Base-by-base conservation (phyloP, 2,113 vertebrate species). In the Centropus bengalensis region DNA sequence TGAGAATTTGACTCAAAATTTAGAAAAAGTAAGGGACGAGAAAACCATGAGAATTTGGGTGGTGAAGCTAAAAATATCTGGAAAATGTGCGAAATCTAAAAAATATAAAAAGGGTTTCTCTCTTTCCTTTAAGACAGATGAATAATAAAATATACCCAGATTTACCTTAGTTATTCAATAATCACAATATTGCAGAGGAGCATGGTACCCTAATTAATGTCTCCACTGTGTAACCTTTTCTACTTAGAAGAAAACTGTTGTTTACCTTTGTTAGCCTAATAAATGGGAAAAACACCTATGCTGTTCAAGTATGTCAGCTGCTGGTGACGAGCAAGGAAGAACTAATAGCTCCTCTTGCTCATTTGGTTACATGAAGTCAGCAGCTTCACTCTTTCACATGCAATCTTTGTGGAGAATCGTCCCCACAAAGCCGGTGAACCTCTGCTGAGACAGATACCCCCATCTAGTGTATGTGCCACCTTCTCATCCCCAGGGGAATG, bases 231-330 rank as follows among this genome's bases (percentile, higher is more conserved):
- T 14, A 21, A 30, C n/a, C 15, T 71, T 28, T 74, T 24, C 6
- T 32, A 0, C 36, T 55, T 19, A 36, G 14, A 49, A 80, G n/a
- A 49, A 68, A 74, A 68, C 21, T 14, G 26, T 54, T 49, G 22
- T 14, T 36, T 78, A 10, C 26, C 6, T 84, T 75, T 63, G n/a
- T 33, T 74, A 30, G 6, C 20, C 14, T 40, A 15, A 28, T 17
- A 20, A 8, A 3, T 19, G 15, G 33, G 18, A 81, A 69, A 55
- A 5, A 0, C 30, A 51, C 12, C 14, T 19, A 0, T 11, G n/a
- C 13, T 63, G 51, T 21, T 49, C 54, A 69, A 12, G 24, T 36
- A 9, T 18, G 26, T 30, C 36, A n/a, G 7, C 63, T 84, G 33
- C 28, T 66, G 55, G 45, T 44, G 85, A 54, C 24, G 38, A 28